Percentiles rank a stretch among this genome's conserved stretches.
Conservation (phyloP, 2,888 invertebrate genomes). For the Netelia inedita region DNA sequence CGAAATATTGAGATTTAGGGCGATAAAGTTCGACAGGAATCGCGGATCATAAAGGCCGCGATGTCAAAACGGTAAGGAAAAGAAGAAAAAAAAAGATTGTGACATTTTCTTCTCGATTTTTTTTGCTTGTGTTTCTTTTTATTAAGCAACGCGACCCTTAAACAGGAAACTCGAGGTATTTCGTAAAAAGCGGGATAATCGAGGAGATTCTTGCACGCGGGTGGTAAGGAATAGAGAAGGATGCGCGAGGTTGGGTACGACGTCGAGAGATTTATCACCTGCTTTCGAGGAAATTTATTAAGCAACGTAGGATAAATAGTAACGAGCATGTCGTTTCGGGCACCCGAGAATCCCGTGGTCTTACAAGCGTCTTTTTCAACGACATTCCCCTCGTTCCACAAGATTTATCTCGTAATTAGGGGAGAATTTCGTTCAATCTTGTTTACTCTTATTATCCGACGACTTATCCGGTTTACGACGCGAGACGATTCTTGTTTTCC, state of each 20-base stretch:
- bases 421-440: constrained; percentile 20
- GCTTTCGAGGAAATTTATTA: constrained; percentile 60
- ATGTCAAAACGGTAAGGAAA: neutral
- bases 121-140: constrained; percentile 20
- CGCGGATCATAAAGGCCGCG: neutral
- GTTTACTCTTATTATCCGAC: constrained; percentile 22
- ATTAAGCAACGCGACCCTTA: neutral
- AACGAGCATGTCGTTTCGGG: constrained; percentile 51
- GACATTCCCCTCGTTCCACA: constrained; percentile 27
- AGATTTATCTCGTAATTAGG: constrained; percentile 51
- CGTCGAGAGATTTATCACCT: constrained; percentile 51
- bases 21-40: no score
- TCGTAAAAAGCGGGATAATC: constrained; percentile 36
- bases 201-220: constrained; percentile 4
- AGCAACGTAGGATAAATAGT: constrained; percentile 53
- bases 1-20: neutral
- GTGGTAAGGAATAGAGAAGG: constrained; percentile 26
- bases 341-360: constrained; percentile 2
- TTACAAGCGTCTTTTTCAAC: constrained; percentile 28
- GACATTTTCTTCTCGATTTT: neutral
- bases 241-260: constrained; percentile 3
- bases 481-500: neutral
- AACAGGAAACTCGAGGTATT: constrained; percentile 9
- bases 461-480: neutral
- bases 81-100: neutral